Conservation (phyloP, 2,797 vertebrate species). For the Myotis findleyi region DNA sequence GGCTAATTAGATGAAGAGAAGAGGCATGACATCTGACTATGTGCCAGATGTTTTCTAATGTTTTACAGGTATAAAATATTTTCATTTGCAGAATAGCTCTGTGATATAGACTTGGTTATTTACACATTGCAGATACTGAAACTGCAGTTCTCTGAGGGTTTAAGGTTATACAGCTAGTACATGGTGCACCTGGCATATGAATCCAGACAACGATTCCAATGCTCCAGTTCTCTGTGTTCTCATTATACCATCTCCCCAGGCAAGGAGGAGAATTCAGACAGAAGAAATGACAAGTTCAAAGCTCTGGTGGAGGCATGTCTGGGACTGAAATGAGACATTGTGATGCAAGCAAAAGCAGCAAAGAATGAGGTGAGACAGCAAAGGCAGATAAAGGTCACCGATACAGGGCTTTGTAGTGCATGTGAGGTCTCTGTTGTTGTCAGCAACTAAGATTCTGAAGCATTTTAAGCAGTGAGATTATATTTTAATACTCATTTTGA, state of each 20-base stretch:
- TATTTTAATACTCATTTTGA: not conserved
- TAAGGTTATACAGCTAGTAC: not conserved
- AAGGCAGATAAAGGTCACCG: not conserved
- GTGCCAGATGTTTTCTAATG: not conserved
- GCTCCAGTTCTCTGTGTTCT: not conserved
- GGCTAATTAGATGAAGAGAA: not conserved
- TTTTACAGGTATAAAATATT: not conserved
- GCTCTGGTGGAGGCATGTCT: not conserved
- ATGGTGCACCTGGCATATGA: not conserved
- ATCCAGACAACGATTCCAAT: not conserved
- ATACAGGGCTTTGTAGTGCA: not conserved
- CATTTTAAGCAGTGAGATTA: not conserved
- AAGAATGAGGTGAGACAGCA: not conserved
- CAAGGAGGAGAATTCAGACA: conserved; percentile 17
- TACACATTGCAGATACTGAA: not conserved
- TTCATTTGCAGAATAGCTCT: not conserved
- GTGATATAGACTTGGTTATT: not conserved
- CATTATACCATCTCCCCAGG: not conserved
- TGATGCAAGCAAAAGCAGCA: not conserved
- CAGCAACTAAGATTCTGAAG: not conserved
- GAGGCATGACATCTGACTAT: not conserved
- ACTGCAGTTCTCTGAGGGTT: not conserved
- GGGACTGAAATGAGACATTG: not conserved
- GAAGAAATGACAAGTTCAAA: not conserved
- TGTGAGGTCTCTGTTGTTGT: not conserved